Base-by-base conservation (phyloP, 2,113 vertebrate genomes). In the Grammomys surdaster region DNA sequence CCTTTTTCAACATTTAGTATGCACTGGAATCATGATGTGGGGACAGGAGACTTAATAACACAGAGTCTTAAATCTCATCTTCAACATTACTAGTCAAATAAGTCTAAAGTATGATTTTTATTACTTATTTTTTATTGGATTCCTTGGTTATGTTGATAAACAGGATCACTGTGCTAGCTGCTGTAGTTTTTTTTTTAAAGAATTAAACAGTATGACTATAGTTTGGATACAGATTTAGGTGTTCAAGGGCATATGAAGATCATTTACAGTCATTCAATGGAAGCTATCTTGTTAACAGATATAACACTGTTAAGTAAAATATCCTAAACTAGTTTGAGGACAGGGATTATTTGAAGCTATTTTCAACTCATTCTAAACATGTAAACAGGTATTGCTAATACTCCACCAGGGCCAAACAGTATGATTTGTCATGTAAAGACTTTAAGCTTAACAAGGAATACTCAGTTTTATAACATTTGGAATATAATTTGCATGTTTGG, bases 361-460 rank as follows among this genome's bases (percentile, higher is more conserved):
- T 48, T 78, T 7, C 33, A 87, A 33, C 7, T 87, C 10, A 89
- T 17, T 93, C 28, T 69, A 54, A 95, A 77, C 17, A 24, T 87
- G 43, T 70, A 16, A 73, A 10, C 56, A 56, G 84, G 33, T 10
- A 58, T 93, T 93, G 31, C 24, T 65, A 46, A n/a, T 60, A 82
- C 43, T 4, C 65, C 24, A 9, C 17, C 8, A 69, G 58, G 40
- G 63, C 28, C 28, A 84, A 90, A n/a, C 1, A 26, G 31, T 63
- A 16, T 56, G 87, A 73, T n/a, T 77, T 77, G 0, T 63, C 92
- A 7, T 84, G 84, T 63, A 78, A 88, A 88, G 51, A 33, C 11
- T 90, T 89, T 73, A 89, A 85, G 90, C 60, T 2, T 82, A 93
- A 90, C 46, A 78, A 54, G 54, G 20, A 82, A 89, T 60, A 75